Evolutionary conservation across 2,888 invertebrate genomes (phyloP).

Genomic region (Drosophila kanekoi): DNA sequence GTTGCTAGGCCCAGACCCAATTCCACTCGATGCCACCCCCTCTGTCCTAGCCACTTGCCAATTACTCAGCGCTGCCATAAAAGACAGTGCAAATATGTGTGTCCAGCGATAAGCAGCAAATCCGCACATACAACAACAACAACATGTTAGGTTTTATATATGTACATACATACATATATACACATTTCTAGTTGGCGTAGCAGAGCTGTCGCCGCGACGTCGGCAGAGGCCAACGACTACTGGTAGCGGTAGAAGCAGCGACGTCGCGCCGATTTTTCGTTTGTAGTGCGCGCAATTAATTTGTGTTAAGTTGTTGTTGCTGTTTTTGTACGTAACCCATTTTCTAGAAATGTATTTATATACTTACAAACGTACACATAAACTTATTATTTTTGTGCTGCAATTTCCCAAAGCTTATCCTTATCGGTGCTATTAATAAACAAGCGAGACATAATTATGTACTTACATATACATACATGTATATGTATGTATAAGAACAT

Average conservation of each 20-base stretch:
- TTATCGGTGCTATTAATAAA: constrained; percentile 54
- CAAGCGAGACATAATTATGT: constrained; percentile 28
- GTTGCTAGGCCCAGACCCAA: constrained; percentile 26
- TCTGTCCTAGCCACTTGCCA: constrained; percentile 32
- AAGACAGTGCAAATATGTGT: constrained; percentile 59
- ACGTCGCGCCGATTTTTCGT: constrained; percentile 44
- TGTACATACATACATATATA: constrained; percentile 13
- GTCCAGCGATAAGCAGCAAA: constrained; percentile 62
- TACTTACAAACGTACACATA: constrained; percentile 21
- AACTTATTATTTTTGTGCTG: constrained; percentile 34
- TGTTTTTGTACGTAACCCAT: constrained; percentile 55
- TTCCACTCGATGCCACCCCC: constrained; percentile 9
- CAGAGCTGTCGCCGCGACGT: constrained; percentile 31
- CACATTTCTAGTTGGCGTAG: constrained; percentile 43
- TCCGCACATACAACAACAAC: constrained; percentile 36
- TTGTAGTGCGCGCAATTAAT: constrained; percentile 69
- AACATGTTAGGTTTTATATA: constrained; percentile 12
- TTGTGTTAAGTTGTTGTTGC: constrained; percentile 59
- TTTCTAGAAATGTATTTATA: constrained; percentile 56
- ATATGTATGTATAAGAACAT: not conserved
- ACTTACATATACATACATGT: constrained; percentile 8
- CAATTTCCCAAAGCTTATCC: constrained; percentile 54
- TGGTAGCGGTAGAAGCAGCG: constrained; percentile 20
- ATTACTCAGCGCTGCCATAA: constrained; percentile 64
- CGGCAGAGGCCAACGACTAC: constrained; percentile 43